Base-by-base conservation (phyloP, 2,888 invertebrate species). In the Eumerus sabulonum region DNA sequence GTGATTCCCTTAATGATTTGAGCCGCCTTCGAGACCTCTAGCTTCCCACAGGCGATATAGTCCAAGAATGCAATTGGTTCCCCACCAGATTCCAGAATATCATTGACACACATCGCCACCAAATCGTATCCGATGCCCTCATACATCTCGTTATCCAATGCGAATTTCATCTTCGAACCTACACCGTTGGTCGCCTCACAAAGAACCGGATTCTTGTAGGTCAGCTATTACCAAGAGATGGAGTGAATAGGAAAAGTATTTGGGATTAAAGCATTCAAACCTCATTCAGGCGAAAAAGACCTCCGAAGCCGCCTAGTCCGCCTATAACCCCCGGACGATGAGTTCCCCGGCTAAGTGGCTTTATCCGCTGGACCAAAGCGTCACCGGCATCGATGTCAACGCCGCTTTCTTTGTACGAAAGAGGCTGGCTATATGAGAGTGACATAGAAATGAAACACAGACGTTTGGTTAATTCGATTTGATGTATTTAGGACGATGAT, bases 101-200 rank as follows among this genome's bases (percentile, higher is more conserved):
- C 98, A 90, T 99, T 99, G 50, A 96, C 98, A 86, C 98, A 98
- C 97, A 98, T 98, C 3, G 98, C 99, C 1, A 99, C 98, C 36
- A 99, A 90, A 89, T 99, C 99, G 84, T 96, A 94, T 0, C 99
- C 99, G 63, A 99, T 92, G 0, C 94, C 93, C 84, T 94, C 92
- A 88, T 96, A 97, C 64, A 93, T 92, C 13, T 92, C 91, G 86
- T 93, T 92, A 72, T 92, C 91, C 85, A 97, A 93, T 0, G 98
- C 97, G 83, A 98, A 92, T 91, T 97, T 96, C 1, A 99, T 91
- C 89, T 99, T 99, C 4, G 98, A 97, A 0, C 99, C 98, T 45
- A 99, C 98, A 0, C 99, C 99, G 86, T 98, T 98, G 0, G 98
- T 97, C 0, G 97, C 97, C 79, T 98, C 96, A 13, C 98, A 96